Evolutionary conservation across 2,113 vertebrate species (phyloP).

Genomic region (Brevimyrus niger): DNA sequence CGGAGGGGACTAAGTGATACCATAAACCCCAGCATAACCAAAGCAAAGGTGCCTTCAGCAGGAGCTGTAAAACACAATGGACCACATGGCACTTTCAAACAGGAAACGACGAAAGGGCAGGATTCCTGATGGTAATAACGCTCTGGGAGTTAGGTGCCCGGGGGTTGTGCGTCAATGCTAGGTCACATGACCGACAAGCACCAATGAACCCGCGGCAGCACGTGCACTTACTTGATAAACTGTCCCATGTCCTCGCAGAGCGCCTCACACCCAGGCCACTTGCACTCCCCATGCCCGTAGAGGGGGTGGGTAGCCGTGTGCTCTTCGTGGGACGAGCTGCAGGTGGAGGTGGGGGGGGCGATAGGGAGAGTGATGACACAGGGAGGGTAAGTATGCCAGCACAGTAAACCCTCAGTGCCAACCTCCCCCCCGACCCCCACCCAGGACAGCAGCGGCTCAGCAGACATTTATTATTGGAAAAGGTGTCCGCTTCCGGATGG

Average conservation of each 20-base stretch:
- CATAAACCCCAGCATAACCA: neutral
- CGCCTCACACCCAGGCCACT: constrained; percentile 98
- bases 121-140: neutral
- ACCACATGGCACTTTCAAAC: neutral
- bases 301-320: constrained; percentile 84
- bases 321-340: constrained; percentile 76
- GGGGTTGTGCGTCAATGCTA: neutral
- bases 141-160: neutral
- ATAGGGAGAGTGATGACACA: neutral
- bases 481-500: neutral
- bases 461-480: neutral
- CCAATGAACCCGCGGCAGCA: neutral
- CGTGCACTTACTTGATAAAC: constrained; percentile 90
- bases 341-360: neutral
- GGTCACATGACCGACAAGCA: neutral
- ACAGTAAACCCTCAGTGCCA: neutral
- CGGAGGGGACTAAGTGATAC: neutral
- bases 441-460: neutral
- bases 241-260: constrained; percentile 98
- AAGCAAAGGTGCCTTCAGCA: neutral
- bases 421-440: neutral
- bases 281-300: constrained; percentile 96
- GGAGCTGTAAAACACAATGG: neutral
- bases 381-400: neutral
- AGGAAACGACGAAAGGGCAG: neutral